These are phyloP conservation scores for Arrhamphus sclerolepis DNA, from an alignment of 2,797 vertebrate genomes.

Conservation along the genomic window DNA sequence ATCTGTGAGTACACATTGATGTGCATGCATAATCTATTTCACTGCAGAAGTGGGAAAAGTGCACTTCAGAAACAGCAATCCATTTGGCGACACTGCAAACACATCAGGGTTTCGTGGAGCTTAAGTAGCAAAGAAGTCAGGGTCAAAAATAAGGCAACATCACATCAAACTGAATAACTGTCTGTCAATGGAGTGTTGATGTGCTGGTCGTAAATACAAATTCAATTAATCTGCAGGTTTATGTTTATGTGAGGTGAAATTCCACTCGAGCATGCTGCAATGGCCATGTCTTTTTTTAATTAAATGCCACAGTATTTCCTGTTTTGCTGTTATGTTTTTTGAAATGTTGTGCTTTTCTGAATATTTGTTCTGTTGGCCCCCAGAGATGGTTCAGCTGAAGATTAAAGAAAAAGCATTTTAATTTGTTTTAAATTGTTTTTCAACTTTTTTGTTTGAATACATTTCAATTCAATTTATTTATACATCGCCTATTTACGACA, in stretches of 20 bases:
- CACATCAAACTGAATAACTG: background rate
- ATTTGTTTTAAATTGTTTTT: too few relatives aligned
- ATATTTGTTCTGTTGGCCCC: too few relatives aligned
- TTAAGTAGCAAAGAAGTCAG: slow-evolving; percentile 5
- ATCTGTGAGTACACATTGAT: slow-evolving; percentile 72
- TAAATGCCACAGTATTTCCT: background rate
- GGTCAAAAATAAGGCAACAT: slow-evolving; percentile 6
- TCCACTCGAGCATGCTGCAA: background rate
- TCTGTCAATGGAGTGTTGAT: background rate
- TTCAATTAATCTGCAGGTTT: background rate
- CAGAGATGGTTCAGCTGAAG: too few relatives aligned
- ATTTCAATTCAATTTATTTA: too few relatives aligned
- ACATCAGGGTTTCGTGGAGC: slow-evolving; percentile 1
- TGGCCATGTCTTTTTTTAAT: background rate
- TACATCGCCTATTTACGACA: too few relatives aligned
- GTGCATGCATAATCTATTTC: slow-evolving; percentile 70
- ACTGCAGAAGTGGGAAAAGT: slow-evolving; percentile 55
- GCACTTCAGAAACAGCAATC: slow-evolving; percentile 40
- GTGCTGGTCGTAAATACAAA: background rate
- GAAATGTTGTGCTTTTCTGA: too few relatives aligned
- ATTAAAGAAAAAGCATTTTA: too few relatives aligned
- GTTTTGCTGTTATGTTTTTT: background rate
- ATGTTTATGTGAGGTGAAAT: background rate
- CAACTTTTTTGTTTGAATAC: too few relatives aligned
- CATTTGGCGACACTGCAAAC: slow-evolving; percentile 23